A percentile compares a stretch with the other conserved stretches of the same genome.
Conservation (phyloP, 2,797 vertebrate genomes). For the Crenichthys baileyi region DNA sequence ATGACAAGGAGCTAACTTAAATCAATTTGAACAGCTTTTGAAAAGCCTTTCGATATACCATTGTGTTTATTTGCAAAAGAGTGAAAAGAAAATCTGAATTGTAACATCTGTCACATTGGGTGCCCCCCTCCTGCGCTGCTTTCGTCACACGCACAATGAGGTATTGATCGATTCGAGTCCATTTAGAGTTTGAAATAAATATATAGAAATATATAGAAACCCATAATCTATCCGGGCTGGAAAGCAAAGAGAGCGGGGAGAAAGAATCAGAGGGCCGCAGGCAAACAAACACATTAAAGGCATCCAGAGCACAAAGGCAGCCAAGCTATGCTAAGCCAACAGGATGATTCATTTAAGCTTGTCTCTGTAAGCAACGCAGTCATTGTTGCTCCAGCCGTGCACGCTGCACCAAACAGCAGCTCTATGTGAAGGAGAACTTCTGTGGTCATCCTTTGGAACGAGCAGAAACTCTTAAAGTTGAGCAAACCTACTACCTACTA, state of each 20-base stretch:
- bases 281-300: slow-evolving; percentile 81
- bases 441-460: slow-evolving; percentile 68
- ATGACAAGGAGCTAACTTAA: slow-evolving; percentile 84
- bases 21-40: slow-evolving; percentile 85
- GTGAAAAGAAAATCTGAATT: slow-evolving; percentile 82
- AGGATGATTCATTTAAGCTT: slow-evolving; percentile 83
- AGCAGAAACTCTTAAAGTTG: slow-evolving; percentile 70
- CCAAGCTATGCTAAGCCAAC: slow-evolving; percentile 82
- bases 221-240: slow-evolving; percentile 74
- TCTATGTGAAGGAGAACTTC: slow-evolving; percentile 62
- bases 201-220: slow-evolving; percentile 67
- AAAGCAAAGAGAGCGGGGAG: slow-evolving; percentile 74
- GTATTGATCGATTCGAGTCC: slow-evolving; percentile 84
- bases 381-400: slow-evolving; percentile 74
- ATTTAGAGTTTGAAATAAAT: slow-evolving; percentile 82
- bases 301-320: slow-evolving; percentile 78
- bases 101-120: slow-evolving; percentile 81
- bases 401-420: slow-evolving; percentile 60
- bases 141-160: slow-evolving; percentile 81
- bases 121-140: slow-evolving; percentile 60
- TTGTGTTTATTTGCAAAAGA: slow-evolving; percentile 82
- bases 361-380: slow-evolving; percentile 77
- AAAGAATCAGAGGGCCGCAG: slow-evolving; percentile 77
- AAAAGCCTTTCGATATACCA: slow-evolving; percentile 83
- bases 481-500: too few species aligned